Evolutionary conservation across 2,888 invertebrate genomes (phyloP), one percentile per base, ranked within the genome.

Genomic region (Aplocera efformata): DNA sequence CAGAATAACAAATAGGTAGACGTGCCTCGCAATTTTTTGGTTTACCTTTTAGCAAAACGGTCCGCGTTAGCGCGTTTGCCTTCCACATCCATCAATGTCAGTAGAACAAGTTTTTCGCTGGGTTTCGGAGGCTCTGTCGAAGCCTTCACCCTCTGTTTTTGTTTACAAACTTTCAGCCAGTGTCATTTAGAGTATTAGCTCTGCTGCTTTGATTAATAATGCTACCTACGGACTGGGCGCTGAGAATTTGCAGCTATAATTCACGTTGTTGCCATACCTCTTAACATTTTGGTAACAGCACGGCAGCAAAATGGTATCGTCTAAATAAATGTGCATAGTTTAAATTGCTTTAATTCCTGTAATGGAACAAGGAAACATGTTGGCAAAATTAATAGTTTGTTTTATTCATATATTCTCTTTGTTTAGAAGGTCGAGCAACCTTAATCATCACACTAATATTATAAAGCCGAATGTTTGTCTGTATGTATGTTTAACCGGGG

Each of bases 61-160:
- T 60, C 58, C 61, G 60, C 68, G 67, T 67, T 62, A 56, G 72
- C 70, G 64, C 68, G 61, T 63, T 67, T 61, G 69, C 65, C 60
- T 59, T 58, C 60, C 67, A 64, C 84, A 86, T 86, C 82, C 74
- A 85, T 86, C 86, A 86, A 70, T 69, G 85, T 84, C 86, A 77
- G 50, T 46, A 46, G 59, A 72, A 60, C 74, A 79, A 84, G 80
- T 83, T 85, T 85, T 86, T 82, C 77, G 71, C 65, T 67, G 71
- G 72, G 76, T 72, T 72, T 64, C 68, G 71, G 67, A 70, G 73
- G 77, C 73, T 72, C 65, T 68, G 72, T 68, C 69, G 66, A 72
- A 76, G 68, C 72, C 66, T 64, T 67, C 66, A 67, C 64, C 63
- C 65, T 55, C 66, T 72, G 79, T 82, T 84, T 84, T 83, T 79